phyloP scores from a whole-genome alignment of 2,113 vertebrate genomes.

The Aplodontia rufa region DNA sequence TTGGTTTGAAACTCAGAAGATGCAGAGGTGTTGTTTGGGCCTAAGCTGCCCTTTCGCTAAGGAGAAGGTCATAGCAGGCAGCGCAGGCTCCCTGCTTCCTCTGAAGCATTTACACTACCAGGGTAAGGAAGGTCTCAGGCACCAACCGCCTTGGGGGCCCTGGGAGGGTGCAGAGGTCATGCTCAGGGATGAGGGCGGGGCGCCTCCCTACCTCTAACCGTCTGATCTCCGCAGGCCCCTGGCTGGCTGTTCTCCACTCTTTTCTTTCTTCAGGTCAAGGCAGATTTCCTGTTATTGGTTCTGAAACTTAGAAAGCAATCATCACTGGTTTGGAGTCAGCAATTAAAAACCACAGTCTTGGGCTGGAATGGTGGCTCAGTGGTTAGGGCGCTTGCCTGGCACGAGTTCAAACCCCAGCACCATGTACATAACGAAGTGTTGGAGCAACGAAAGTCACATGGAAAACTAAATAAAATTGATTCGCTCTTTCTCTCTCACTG shows the following conservation, averaged over 20 bases:
- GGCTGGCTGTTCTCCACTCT: neutral
- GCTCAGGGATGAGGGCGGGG: neutral
- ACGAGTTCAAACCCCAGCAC: too few species aligned
- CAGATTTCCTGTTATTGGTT: neutral
- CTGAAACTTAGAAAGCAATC: neutral
- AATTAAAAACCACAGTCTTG: neutral
- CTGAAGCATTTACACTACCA: neutral
- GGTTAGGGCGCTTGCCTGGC: too few species aligned
- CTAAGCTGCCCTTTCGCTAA: neutral
- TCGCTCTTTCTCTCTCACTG: too few species aligned
- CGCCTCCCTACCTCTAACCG: neutral
- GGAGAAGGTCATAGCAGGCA: neutral
- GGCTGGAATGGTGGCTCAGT: too few species aligned
- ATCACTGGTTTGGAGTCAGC: neutral
- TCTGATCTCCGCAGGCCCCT: neutral
- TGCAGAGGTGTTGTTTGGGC: neutral
- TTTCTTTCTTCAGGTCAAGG: neutral
- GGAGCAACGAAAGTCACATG: too few species aligned
- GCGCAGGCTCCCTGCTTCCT: neutral
- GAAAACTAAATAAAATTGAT: too few species aligned
- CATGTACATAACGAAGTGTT: too few species aligned
- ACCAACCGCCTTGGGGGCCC: neutral
- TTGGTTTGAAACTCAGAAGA: constrained; percentile 1
- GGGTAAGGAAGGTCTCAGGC: neutral
- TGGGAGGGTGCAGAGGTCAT: constrained; percentile 6